phyloP scores from a whole-genome alignment of 2,797 vertebrate genomes.

The Florisuga fusca region DNA sequence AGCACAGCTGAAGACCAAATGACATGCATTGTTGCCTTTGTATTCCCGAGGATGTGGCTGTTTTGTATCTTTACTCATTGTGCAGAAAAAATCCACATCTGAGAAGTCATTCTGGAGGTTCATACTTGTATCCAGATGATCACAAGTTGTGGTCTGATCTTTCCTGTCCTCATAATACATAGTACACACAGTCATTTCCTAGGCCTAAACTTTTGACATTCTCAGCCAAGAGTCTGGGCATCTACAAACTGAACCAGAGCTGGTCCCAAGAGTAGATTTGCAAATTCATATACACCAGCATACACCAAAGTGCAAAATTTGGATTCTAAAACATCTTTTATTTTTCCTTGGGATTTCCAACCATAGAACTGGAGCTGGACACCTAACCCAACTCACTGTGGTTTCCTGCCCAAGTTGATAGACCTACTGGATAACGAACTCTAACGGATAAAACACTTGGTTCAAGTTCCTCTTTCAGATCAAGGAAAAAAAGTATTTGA shows the following conservation, averaged over 20 bases:
- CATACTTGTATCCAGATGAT: slow-evolving; percentile 15
- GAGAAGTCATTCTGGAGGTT: neutral
- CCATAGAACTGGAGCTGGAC: neutral
- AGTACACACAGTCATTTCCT: neutral
- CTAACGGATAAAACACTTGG: neutral
- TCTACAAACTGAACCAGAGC: neutral
- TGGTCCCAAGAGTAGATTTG: neutral
- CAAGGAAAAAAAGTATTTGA: neutral
- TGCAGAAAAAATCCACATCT: slow-evolving; percentile 59
- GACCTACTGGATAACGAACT: neutral
- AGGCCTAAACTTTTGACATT: neutral
- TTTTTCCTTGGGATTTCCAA: neutral
- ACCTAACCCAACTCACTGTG: neutral
- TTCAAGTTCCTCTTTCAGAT: neutral
- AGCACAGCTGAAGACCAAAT: slow-evolving; percentile 5
- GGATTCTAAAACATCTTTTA: neutral
- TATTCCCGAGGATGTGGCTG: slow-evolving; percentile 33
- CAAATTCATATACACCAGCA: neutral
- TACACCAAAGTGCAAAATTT: neutral
- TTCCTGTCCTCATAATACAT: neutral
- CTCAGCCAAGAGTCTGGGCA: neutral
- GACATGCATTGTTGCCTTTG: neutral
- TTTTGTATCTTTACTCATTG: slow-evolving; percentile 13
- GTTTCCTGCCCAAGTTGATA: neutral
- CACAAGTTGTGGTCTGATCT: neutral